Evolutionary conservation across 1,140 invertebrate species (phyloP).

Genomic region (Leguminivora glycinivorella): DNA sequence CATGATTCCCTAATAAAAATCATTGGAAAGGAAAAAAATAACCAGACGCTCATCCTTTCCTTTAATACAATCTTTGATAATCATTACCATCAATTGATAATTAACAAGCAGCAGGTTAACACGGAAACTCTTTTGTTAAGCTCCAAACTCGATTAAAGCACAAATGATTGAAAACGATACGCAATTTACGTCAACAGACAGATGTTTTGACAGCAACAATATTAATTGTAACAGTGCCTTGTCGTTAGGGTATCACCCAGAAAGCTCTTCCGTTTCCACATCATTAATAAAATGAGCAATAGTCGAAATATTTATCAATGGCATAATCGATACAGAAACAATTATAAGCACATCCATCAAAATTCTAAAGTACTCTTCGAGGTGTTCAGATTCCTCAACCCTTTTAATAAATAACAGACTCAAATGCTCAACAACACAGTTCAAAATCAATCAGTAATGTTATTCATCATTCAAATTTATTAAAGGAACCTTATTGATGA

Average conservation of each 20-base stretch:
- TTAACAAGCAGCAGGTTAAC: neutral
- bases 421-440: slow-evolving; percentile 40
- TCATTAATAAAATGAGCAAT: slow-evolving; percentile 79
- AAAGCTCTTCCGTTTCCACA: slow-evolving; percentile 72
- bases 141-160: slow-evolving; percentile 58
- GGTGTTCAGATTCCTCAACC: slow-evolving; percentile 51
- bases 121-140: neutral
- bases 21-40: neutral
- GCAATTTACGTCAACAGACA: slow-evolving; percentile 56
- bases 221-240: slow-evolving; percentile 75
- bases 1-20: too few species aligned
- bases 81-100: neutral
- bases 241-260: slow-evolving; percentile 68
- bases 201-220: slow-evolving; percentile 74
- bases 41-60: slow-evolving; percentile 24
- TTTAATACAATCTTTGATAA: slow-evolving; percentile 33
- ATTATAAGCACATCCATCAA: slow-evolving; percentile 79
- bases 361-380: slow-evolving; percentile 66
- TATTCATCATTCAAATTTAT: slow-evolving; percentile 1
- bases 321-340: slow-evolving; percentile 79
- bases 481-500: slow-evolving; percentile 46
- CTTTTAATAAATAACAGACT: slow-evolving; percentile 42
- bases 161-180: slow-evolving; percentile 52
- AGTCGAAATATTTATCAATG: slow-evolving; percentile 78
- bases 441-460: slow-evolving; percentile 39